Base-by-base conservation (phyloP, 2,888 invertebrate genomes). In the Polyommatus iphigenia region DNA sequence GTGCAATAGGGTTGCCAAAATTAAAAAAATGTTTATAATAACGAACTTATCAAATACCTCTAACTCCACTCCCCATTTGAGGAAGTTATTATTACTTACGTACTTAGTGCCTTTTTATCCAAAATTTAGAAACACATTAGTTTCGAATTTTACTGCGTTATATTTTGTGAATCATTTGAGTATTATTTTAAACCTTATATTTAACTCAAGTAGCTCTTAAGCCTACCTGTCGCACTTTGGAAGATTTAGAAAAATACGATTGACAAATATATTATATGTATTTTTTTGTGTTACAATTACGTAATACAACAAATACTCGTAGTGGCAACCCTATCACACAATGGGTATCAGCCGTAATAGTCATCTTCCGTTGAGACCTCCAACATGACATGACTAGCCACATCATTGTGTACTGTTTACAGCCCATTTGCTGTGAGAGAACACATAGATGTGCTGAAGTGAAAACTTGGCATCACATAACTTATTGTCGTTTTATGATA, bases 291-390 rank as follows among this genome's bases (percentile, higher is more conserved):
- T 36, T 36, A 36, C 36, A 6, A 20, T 29, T 67, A 67, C 13
- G 24, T 67, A 24, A 67, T 13, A 5, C 29, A 18, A 2, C 13
- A 67, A 6, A 29, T 29, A 29, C 15, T 46, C 10, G 46, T 6
- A 5, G 67, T 67, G 67, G 5, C 67, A 67, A 32, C 67, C 67
- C 67, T 67, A 18, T 2, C 29, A 67, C 6, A 67, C 67, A 29
- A 67, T 67, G 32, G 32, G 29, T 67, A 67, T 32, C 67, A 67
- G 67, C 67, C 32, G 67, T 67, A 67, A 67, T 67, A 67, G 67
- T 29, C 15, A 67, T 67, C 67, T 67, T 67, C 67, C 67, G 67
- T 13, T 29, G 67, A 67, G 67, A 67, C 67, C 67, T 67, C 67
- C 67, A 29, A 67, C 67, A 67, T 18, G 32, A 32, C 67, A 32